A percentile compares a stretch with the other conserved stretches of the same genome.
Evolutionary conservation across 2,888 invertebrate genomes (phyloP).

Genomic region (Icerya purchasi): DNA sequence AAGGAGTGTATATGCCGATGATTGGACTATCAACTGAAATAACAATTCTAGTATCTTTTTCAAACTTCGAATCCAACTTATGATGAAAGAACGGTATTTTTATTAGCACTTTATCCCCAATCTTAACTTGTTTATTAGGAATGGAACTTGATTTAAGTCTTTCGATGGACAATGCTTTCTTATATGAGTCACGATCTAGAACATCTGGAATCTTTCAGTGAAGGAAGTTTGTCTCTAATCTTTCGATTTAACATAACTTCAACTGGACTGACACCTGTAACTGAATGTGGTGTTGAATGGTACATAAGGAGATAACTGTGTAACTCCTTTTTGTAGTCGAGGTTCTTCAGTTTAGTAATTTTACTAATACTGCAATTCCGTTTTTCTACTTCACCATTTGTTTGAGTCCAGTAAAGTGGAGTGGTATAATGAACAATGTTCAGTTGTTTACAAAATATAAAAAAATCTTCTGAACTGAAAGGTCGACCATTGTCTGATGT

Average conservation of each 20-base stretch:
- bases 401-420: conserved; percentile 1
- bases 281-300: not conserved
- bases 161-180: not conserved
- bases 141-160: not conserved
- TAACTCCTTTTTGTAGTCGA: too few relatives aligned
- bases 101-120: not conserved
- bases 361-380: not conserved
- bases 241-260: not conserved
- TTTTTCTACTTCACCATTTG: conserved; percentile 4
- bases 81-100: not conserved
- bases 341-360: not conserved
- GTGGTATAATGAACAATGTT: not conserved
- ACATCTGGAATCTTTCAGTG: not conserved
- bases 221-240: not conserved
- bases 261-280: not conserved
- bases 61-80: not conserved
- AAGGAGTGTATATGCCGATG: not conserved
- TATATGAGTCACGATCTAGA: not conserved
- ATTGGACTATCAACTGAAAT: not conserved
- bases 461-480: not conserved
- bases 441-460: not conserved
- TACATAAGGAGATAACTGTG: too few relatives aligned
- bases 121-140: not conserved
- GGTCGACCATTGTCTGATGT: conserved; percentile 3
- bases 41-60: too few relatives aligned